Percentiles rank a stretch among this genome's conserved stretches.
Conservation (phyloP, 1,140 invertebrate genomes). For the Dendroctonus valens region DNA sequence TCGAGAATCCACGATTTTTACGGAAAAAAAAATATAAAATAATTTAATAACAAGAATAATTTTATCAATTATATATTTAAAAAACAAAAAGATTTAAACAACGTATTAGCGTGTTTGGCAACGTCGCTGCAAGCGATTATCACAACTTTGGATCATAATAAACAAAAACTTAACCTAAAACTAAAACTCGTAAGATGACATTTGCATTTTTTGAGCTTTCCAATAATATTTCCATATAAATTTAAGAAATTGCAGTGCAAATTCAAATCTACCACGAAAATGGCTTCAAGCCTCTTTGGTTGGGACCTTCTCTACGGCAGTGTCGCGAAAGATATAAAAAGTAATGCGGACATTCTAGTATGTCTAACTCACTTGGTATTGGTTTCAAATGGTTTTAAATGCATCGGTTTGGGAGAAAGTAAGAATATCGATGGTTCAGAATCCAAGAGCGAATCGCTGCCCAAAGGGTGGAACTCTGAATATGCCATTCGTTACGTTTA, state of each 20-base stretch:
- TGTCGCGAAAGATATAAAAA: slow-evolving; percentile 60
- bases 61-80: too few relatives aligned
- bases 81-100: too few relatives aligned
- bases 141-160: slow-evolving; percentile 11
- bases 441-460: slow-evolving; percentile 64
- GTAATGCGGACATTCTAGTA: slow-evolving; percentile 69
- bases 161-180: slow-evolving; percentile 31
- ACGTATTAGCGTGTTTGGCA: too few relatives aligned
- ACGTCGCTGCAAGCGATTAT: neutral
- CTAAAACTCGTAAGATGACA: slow-evolving; percentile 13
- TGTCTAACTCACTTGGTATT: slow-evolving; percentile 71
- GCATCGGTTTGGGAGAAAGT: slow-evolving; percentile 71
- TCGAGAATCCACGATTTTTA: too few relatives aligned
- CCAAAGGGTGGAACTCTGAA: slow-evolving; percentile 66
- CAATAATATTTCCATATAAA: neutral
- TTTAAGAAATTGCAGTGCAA: slow-evolving; percentile 23
- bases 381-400: slow-evolving; percentile 68
- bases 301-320: slow-evolving; percentile 70
- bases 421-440: slow-evolving; percentile 62
- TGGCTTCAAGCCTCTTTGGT: slow-evolving; percentile 60
- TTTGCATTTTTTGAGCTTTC: neutral
- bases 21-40: too few relatives aligned
- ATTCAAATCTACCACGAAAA: slow-evolving; percentile 14
- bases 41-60: too few relatives aligned
- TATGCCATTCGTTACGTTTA: slow-evolving; percentile 68